Conservation (phyloP, 1,140 invertebrate species). For the Drosophila cardini region DNA sequence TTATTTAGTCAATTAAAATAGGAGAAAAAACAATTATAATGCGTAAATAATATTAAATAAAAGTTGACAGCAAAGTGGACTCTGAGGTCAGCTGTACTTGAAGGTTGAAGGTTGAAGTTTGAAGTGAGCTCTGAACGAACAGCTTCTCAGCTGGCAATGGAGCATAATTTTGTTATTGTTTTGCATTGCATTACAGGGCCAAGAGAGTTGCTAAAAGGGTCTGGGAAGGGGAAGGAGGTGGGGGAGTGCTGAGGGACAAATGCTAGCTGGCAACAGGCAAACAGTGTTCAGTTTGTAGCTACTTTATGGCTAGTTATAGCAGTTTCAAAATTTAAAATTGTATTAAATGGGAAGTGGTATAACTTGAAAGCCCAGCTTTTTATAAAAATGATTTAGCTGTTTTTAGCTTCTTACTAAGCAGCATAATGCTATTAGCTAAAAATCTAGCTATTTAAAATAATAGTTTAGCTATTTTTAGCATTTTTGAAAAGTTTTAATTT, state of each 20-base stretch:
- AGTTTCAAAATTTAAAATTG: too few relatives aligned
- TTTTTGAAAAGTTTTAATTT: too few relatives aligned
- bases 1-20: conserved; percentile 27
- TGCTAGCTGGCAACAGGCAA: conserved; percentile 5
- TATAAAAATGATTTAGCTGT: too few relatives aligned
- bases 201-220: background rate
- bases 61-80: background rate
- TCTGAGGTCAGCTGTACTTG: background rate
- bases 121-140: conserved; percentile 42
- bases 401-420: too few relatives aligned
- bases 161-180: conserved; percentile 81
- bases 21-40: background rate
- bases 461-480: too few relatives aligned
- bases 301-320: too few relatives aligned
- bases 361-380: too few relatives aligned
- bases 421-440: too few relatives aligned
- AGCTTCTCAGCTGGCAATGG: conserved; percentile 56
- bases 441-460: too few relatives aligned
- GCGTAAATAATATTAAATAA: background rate
- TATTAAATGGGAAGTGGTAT: too few relatives aligned
- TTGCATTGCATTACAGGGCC: conserved; percentile 63
- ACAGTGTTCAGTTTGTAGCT: too few relatives aligned
- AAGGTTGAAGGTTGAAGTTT: conserved; percentile 1
- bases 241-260: background rate
- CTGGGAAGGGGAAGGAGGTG: conserved; percentile 12